These are phyloP conservation scores for Sciurus vulgaris DNA, from an alignment of 2,797 vertebrate genomes.

Conservation along the genomic window DNA sequence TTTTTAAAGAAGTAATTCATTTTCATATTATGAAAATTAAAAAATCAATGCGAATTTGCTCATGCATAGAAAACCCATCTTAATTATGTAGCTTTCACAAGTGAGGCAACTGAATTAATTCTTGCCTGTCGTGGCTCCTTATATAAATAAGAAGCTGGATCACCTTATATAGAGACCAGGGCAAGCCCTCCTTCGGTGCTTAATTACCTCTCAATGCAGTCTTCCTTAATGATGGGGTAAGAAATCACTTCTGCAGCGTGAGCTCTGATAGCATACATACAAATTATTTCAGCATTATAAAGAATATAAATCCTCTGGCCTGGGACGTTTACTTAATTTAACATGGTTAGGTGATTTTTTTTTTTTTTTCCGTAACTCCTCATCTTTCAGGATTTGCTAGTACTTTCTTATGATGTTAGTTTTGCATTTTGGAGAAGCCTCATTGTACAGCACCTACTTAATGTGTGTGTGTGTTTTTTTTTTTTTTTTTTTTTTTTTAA, in stretches of 20 bases:
- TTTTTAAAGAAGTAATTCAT: conserved; percentile 56
- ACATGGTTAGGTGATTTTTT: not conserved
- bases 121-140: conserved; percentile 31
- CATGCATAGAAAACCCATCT: conserved; percentile 54
- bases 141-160: conserved; percentile 48
- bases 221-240: conserved; percentile 21
- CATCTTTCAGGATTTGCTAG: not conserved
- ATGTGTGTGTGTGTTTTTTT: too few relatives aligned
- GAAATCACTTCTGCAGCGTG: not conserved
- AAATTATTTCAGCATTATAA: conserved; percentile 34
- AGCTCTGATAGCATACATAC: not conserved
- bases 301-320: not conserved
- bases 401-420: not conserved
- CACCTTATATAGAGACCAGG: not conserved
- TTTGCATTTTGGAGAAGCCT: not conserved
- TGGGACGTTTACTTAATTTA: not conserved
- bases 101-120: conserved; percentile 49
- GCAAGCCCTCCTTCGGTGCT: not conserved
- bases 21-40: conserved; percentile 71
- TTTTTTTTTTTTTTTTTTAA: not conserved
- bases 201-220: conserved; percentile 57
- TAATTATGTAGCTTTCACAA: conserved; percentile 35
- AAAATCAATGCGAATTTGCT: conserved; percentile 32
- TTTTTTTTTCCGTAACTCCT: not conserved
- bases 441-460: not conserved